Conservation (phyloP, 2,888 invertebrate genomes). For the Drosophila robusta region DNA sequence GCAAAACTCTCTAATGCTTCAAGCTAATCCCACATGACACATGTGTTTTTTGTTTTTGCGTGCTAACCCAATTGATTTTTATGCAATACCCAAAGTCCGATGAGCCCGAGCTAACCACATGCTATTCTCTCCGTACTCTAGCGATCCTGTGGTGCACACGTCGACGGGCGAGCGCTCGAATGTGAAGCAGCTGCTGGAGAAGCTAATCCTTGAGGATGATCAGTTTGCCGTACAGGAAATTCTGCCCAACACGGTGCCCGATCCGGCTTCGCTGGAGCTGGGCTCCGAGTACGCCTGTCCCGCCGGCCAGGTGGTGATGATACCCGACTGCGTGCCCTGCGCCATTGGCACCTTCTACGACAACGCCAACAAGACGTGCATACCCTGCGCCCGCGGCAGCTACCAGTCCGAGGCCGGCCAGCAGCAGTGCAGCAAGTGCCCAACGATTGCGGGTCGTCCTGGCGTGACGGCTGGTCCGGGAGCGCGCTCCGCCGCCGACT, state of each 20-base stretch:
- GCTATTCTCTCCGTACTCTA: slow-evolving; percentile 79
- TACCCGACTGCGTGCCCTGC: slow-evolving; percentile 97
- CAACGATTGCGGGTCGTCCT: slow-evolving; percentile 94
- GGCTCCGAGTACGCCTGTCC: slow-evolving; percentile 97
- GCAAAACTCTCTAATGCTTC: slow-evolving; percentile 53
- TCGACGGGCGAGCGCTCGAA: slow-evolving; percentile 94
- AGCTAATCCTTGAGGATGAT: slow-evolving; percentile 96
- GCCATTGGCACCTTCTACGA: slow-evolving; percentile 95
- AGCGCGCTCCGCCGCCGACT: slow-evolving; percentile 94
- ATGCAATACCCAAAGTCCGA: too few species aligned
- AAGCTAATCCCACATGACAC: slow-evolving; percentile 47
- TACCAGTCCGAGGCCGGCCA: slow-evolving; percentile 98
- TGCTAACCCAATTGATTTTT: slow-evolving; percentile 50
- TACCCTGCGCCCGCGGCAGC: slow-evolving; percentile 93
- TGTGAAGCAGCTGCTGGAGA: slow-evolving; percentile 93
- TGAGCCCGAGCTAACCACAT: background rate
- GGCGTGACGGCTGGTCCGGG: slow-evolving; percentile 95
- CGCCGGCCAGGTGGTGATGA: slow-evolving; percentile 96
- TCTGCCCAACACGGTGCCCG: slow-evolving; percentile 96
- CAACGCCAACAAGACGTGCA: slow-evolving; percentile 90
- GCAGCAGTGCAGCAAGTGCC: slow-evolving; percentile 94
- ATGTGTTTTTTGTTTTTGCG: slow-evolving; percentile 41
- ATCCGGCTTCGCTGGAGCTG: slow-evolving; percentile 94
- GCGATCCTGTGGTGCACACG: slow-evolving; percentile 95
- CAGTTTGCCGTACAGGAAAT: slow-evolving; percentile 97